Conservation (phyloP, 2,113 vertebrate species). For the Neogale vison region DNA sequence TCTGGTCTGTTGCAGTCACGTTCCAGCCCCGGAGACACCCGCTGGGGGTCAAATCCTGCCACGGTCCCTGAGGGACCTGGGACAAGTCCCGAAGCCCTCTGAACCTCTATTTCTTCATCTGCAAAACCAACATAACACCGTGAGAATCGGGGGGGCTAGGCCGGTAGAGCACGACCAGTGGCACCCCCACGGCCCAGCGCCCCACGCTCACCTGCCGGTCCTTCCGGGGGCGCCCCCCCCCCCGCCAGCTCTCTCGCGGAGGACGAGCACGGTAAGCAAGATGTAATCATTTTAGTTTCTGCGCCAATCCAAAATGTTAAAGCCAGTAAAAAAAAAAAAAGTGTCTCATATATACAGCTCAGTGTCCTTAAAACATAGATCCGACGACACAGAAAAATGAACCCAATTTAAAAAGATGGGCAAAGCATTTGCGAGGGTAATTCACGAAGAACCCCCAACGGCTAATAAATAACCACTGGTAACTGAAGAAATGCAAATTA, state of each 20-base stretch:
- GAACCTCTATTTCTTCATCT: not conserved
- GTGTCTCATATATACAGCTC: not conserved
- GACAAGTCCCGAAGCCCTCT: not conserved
- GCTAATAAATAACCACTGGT: not conserved
- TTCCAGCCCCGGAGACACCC: not conserved
- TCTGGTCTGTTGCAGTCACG: not conserved
- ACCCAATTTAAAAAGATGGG: not conserved
- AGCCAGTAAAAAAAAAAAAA: not conserved
- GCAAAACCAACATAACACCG: not conserved
- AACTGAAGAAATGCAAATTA: not conserved
- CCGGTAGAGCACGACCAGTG: accelerated
- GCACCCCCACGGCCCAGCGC: accelerated
- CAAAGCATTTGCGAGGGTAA: not conserved
- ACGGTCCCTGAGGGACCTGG: not conserved
- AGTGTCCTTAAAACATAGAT: not conserved
- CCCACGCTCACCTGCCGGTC: accelerated
- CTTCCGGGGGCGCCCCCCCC: accelerated
- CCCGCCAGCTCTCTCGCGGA: not conserved
- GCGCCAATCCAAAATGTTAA: not conserved
- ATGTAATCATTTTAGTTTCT: not conserved
- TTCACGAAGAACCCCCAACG: not conserved
- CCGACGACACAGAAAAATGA: not conserved
- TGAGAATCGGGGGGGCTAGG: not conserved
- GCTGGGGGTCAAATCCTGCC: not conserved
- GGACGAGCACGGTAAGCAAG: not conserved